Conservation (phyloP, 2,888 invertebrate species). For the Phortica magna region DNA sequence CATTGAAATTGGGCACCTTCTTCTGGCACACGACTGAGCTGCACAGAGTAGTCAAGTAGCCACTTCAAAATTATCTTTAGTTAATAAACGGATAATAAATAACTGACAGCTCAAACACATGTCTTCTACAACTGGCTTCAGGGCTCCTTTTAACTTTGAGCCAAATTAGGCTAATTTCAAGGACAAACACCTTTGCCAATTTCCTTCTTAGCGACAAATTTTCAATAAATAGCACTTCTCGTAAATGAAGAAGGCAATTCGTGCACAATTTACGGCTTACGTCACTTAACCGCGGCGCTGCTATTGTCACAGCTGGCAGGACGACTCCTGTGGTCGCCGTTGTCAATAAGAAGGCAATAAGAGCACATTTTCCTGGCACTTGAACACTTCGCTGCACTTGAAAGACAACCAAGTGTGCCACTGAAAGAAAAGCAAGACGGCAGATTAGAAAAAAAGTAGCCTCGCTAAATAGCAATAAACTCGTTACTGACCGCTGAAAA, state of each 20-base stretch:
- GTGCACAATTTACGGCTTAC: slow-evolving; percentile 55
- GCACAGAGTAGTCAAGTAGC: neutral
- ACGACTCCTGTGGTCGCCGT: slow-evolving; percentile 24
- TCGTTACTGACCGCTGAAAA: slow-evolving; percentile 51
- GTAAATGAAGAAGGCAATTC: slow-evolving; percentile 14
- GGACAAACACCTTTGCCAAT: neutral
- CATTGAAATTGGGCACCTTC: neutral
- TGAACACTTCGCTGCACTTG: slow-evolving; percentile 50
- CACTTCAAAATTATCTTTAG: neutral
- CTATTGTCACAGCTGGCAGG: slow-evolving; percentile 56
- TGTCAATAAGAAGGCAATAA: slow-evolving; percentile 31
- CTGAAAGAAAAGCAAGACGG: slow-evolving; percentile 40
- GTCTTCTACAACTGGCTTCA: too few species aligned
- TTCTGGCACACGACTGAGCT: neutral
- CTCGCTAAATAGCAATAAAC: slow-evolving; percentile 70
- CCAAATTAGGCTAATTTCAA: slow-evolving; percentile 1
- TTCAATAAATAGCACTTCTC: slow-evolving; percentile 22
- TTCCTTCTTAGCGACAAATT: neutral
- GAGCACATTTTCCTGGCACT: slow-evolving; percentile 35
- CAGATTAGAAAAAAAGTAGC: slow-evolving; percentile 29
- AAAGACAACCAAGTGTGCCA: slow-evolving; percentile 49
- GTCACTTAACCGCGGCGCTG: slow-evolving; percentile 57
- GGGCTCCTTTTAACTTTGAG: too few species aligned
- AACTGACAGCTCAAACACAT: too few species aligned
- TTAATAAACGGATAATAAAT: neutral